Percentiles rank a stretch among this genome's conserved stretches.
phyloP scores from a whole-genome alignment of 2,113 vertebrate species.

The Bubo bubo region DNA sequence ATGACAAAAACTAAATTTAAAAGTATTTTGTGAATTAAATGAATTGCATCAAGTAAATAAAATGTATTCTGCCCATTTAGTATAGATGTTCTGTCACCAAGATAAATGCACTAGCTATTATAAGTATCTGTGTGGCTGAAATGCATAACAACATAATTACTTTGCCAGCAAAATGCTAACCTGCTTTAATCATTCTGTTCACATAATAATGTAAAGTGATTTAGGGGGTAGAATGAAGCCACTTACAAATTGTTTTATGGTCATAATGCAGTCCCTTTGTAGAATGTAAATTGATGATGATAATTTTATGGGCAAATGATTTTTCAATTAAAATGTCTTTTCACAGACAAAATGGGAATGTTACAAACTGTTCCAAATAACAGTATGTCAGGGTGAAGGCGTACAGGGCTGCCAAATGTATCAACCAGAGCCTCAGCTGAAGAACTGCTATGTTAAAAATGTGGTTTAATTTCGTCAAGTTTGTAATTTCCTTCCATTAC shows the following conservation, averaged over 20 bases:
- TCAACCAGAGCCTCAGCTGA: neutral
- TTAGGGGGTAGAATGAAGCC: slow-evolving; percentile 75
- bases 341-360: slow-evolving; percentile 60
- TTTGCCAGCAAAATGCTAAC: slow-evolving; percentile 73
- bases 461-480: slow-evolving; percentile 57
- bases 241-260: slow-evolving; percentile 80
- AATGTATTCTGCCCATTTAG: slow-evolving; percentile 51
- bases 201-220: slow-evolving; percentile 72
- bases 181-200: slow-evolving; percentile 75
- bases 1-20: slow-evolving; percentile 43
- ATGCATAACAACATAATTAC: slow-evolving; percentile 78
- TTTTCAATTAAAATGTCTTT: slow-evolving; percentile 83
- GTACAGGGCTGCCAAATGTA: slow-evolving; percentile 10
- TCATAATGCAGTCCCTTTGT: slow-evolving; percentile 69
- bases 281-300: slow-evolving; percentile 75
- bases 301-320: slow-evolving; percentile 82
- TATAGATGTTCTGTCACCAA: slow-evolving; percentile 78
- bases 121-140: slow-evolving; percentile 69
- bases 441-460: neutral
- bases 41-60: slow-evolving; percentile 70
- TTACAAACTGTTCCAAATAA: slow-evolving; percentile 68
- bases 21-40: slow-evolving; percentile 64
- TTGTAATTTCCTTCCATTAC: slow-evolving; percentile 37
- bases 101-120: slow-evolving; percentile 68
- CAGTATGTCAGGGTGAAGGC: slow-evolving; percentile 12